phyloP scores from a whole-genome alignment of 2,888 invertebrate genomes.

The Ctenicera cuprea region DNA sequence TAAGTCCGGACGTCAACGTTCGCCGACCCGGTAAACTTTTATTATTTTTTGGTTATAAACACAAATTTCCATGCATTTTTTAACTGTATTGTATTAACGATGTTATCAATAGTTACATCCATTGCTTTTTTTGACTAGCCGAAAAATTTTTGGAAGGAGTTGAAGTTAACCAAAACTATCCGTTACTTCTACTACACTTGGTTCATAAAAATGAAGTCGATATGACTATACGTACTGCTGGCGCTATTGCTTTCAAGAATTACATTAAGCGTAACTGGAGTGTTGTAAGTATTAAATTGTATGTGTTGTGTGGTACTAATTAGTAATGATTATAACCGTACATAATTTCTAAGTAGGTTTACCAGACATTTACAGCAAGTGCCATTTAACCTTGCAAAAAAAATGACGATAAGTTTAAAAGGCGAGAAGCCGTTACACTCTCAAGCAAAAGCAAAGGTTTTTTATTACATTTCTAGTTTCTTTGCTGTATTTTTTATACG shows the following conservation, averaged over 20 bases:
- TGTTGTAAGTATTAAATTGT: slow-evolving; percentile 76
- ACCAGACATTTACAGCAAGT: no score
- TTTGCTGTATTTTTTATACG: no score
- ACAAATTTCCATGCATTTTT: neutral
- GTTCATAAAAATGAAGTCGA: slow-evolving; percentile 89
- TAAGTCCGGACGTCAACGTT: slow-evolving; percentile 87
- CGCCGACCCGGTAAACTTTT: slow-evolving; percentile 87
- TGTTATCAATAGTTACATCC: neutral
- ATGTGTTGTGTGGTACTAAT: no score
- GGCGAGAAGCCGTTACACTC: no score
- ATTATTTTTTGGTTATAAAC: slow-evolving; percentile 7
- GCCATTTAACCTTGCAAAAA: no score
- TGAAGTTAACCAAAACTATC: slow-evolving; percentile 93
- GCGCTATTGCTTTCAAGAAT: slow-evolving; percentile 97
- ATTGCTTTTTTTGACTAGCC: slow-evolving; percentile 75
- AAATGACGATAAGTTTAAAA: no score
- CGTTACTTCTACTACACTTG: slow-evolving; percentile 88
- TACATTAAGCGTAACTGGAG: slow-evolving; percentile 97
- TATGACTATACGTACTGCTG: slow-evolving; percentile 89
- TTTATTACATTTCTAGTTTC: no score
- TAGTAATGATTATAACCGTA: no score
- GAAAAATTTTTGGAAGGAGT: slow-evolving; percentile 94
- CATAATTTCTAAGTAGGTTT: no score
- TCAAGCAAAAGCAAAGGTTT: no score
- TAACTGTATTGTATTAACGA: neutral